Evolutionary conservation across 2,888 invertebrate genomes (phyloP).

Genomic region (Epistrophella euchroma): DNA sequence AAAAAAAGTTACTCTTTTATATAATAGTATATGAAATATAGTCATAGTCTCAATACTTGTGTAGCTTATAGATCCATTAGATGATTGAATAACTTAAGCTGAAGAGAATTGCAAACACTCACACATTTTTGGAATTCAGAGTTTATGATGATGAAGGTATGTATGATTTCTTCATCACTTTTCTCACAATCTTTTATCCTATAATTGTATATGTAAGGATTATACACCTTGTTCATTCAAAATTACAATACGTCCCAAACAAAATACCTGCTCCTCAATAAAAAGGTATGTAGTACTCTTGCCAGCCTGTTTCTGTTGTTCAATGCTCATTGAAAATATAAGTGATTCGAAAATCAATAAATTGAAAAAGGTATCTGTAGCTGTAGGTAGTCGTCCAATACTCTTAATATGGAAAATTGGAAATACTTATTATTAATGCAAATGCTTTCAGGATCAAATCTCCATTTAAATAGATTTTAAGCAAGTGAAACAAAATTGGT

Average conservation of each 20-base stretch:
- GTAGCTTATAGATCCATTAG: no score
- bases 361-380: slow-evolving; percentile 28
- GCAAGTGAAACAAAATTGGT: slow-evolving; percentile 7
- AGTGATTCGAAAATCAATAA: slow-evolving; percentile 50
- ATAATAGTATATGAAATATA: no score
- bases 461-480: background rate
- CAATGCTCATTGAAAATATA: slow-evolving; percentile 21
- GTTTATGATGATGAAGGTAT: no score
- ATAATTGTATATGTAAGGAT: background rate
- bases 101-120: no score
- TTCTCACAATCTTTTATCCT: background rate
- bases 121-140: no score
- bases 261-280: background rate
- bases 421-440: slow-evolving; percentile 33
- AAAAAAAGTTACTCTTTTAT: no score
- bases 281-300: no score
- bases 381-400: background rate
- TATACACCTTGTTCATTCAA: background rate
- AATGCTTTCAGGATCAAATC: slow-evolving; percentile 22
- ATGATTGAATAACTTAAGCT: no score
- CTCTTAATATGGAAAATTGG: slow-evolving; percentile 6
- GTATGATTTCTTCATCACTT: no score
- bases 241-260: slow-evolving; percentile 4
- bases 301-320: slow-evolving; percentile 8
- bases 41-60: no score